Evolutionary conservation across 1,140 invertebrate species (phyloP), one percentile per base, ranked within the genome.

Genomic region (Wiebesia pumilae): DNA sequence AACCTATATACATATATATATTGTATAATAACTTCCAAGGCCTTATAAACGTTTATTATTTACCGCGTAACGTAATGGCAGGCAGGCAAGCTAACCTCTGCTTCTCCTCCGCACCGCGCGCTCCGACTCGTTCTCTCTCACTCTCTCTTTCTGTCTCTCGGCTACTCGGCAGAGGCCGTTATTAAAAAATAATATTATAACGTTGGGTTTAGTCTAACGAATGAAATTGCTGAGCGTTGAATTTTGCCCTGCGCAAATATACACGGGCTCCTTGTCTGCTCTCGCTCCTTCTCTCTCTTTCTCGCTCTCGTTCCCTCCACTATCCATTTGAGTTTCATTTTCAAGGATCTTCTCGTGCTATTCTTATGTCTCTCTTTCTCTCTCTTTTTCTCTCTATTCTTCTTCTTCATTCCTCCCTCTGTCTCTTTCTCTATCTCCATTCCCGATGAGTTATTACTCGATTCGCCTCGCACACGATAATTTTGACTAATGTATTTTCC

Each of bases 11-110:
- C 30, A 81, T 90, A 88, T 93, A 93, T 93, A 93, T 93, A 93
- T 93, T 93, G 92, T 94, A 93, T 93, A 94, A 93, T 94, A 93
- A 93, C 92, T 93, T 92, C 91, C 93, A 93, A 93, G 93, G 93
- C 90, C 92, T 93, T 92, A 91, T 92, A 93, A 94, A 93, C 93
- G 93, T 93, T 94, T 93, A 93, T 93, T 93, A 93, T 93, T 94
- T 93, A 94, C 91, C 92, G 92, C 92, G 92, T 92, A 93, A 93
- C 91, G 91, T 93, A 93, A 93, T 93, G 91, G 92, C 91, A 90
- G 91, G 86, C 92, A 91, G 90, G 89, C 89, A 82, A 84, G 86
- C 86, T 81, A 79, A 83, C 85, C 90, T 91, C 89, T 90, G 89
- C 90, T 90, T 89, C 90, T 90, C 90, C 88, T 90, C 88, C 88